Conservation (phyloP, 2,888 invertebrate species). For the Drosophila multiciliata region DNA sequence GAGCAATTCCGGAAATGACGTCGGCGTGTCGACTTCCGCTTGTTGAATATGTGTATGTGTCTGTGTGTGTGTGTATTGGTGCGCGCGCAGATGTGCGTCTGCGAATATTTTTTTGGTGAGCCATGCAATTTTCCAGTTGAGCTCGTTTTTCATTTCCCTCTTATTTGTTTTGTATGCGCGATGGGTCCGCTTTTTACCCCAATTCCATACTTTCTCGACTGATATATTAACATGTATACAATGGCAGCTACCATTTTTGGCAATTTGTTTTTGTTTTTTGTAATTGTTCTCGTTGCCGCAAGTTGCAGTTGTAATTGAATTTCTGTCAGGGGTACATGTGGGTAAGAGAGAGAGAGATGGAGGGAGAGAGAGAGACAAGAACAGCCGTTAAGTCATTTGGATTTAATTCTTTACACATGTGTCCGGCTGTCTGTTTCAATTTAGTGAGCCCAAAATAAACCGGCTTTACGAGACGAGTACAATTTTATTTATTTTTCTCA, state of each 20-base stretch:
- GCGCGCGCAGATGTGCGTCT: conserved; percentile 16
- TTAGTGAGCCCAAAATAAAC: conserved; percentile 14
- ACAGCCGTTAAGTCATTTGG: conserved; percentile 27
- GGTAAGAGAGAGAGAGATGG: not conserved
- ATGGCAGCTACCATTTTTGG: conserved; percentile 53
- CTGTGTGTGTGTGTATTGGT: conserved; percentile 21
- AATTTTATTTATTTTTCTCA: not conserved
- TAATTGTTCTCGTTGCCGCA: conserved; percentile 53
- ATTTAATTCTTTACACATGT: conserved; percentile 36
- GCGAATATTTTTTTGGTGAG: conserved; percentile 29
- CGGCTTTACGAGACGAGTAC: conserved; percentile 11
- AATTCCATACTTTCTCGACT: conserved; percentile 50
- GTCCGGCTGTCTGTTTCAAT: conserved; percentile 21
- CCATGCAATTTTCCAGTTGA: conserved; percentile 76
- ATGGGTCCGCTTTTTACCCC: conserved; percentile 19
- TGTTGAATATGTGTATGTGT: conserved; percentile 26
- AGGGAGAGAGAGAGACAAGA: not conserved
- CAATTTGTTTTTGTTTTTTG: conserved; percentile 25
- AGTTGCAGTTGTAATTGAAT: conserved; percentile 70
- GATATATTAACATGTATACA: conserved; percentile 67
- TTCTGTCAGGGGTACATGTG: conserved; percentile 40
- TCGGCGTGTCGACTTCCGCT: conserved; percentile 70
- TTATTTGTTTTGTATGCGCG: conserved; percentile 74
- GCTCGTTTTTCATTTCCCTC: conserved; percentile 80
- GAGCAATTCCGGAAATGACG: conserved; percentile 66